A percentile compares a stretch with the other conserved stretches of the same genome.
Conservation (phyloP, 2,888 invertebrate genomes). For the Sinotaia quadrata region DNA sequence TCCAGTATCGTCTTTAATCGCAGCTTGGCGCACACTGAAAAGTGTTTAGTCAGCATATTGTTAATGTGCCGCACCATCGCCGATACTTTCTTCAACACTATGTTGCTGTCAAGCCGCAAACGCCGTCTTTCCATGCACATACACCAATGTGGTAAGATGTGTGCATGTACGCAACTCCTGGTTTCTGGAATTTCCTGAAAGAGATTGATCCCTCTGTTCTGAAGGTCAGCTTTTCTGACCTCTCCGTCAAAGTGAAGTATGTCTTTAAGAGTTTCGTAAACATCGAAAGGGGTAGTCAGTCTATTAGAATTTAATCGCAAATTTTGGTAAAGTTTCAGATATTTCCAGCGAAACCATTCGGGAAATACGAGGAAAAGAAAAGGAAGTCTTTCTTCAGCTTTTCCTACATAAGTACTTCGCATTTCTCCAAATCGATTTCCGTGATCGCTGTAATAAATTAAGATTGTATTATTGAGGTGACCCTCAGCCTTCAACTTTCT, state of each 20-base stretch:
- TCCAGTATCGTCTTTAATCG: slow-evolving; percentile 78
- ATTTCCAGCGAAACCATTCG: slow-evolving; percentile 79
- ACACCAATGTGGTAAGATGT: slow-evolving; percentile 80
- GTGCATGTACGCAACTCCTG: slow-evolving; percentile 84
- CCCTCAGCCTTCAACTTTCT: slow-evolving; percentile 69
- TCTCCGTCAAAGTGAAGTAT: slow-evolving; percentile 70
- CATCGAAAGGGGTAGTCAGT: slow-evolving; percentile 88
- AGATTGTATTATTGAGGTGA: slow-evolving; percentile 57
- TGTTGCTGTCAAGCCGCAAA: slow-evolving; percentile 66
- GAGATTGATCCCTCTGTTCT: slow-evolving; percentile 76
- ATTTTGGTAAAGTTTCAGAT: slow-evolving; percentile 78
- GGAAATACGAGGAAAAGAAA: slow-evolving; percentile 84
- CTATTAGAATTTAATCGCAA: slow-evolving; percentile 78
- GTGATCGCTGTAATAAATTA: slow-evolving; percentile 84
- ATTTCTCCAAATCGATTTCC: slow-evolving; percentile 90
- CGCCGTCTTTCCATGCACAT: slow-evolving; percentile 47
- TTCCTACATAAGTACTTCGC: slow-evolving; percentile 83
- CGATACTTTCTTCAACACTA: slow-evolving; percentile 76
- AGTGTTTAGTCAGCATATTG: slow-evolving; percentile 73
- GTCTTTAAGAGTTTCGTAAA: slow-evolving; percentile 85
- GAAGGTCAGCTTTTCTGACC: slow-evolving; percentile 29
- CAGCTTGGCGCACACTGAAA: slow-evolving; percentile 71
- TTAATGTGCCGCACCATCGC: slow-evolving; percentile 81
- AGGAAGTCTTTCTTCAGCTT: slow-evolving; percentile 89
- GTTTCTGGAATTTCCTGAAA: slow-evolving; percentile 82